Evolutionary conservation across 2,797 vertebrate genomes (phyloP), one percentile per base, ranked within the genome.

Genomic region (Fundulus diaphanus): DNA sequence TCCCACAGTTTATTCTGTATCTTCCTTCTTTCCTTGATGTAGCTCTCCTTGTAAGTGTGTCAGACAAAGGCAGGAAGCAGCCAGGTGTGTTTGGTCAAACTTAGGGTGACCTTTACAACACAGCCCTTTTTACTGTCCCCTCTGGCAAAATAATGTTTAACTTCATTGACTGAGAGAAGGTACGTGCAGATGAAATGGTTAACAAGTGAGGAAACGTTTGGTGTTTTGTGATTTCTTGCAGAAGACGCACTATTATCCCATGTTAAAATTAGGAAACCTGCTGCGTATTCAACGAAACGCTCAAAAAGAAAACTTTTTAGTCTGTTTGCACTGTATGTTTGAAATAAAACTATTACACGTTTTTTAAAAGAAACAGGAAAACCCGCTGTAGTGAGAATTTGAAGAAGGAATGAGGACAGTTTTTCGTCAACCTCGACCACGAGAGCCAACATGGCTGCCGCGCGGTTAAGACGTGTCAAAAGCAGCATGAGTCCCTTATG

Each of bases 1-100:
- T 69, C 73, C 29, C 22, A 31, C 29, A 46, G 9, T 54, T 76
- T 68, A n/a, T 24, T 70, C 40, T 71, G 70, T 65, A 16, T 11
- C 24, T 46, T 20, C 71, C 31, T 27, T 1, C 35, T 67, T 33
- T 59, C 27, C 20, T 27, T 13, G 29, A 63, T 57, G 4, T 61
- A 40, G 22, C 29, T 12, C 69, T 73, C 46, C 33, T 73, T 27
- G 12, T 42, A 67, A 13, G 82, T 65, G 76, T 73, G 72, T 15
- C 52, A 27, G 40, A 79, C 72, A 71, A 87, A 81, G 72, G 75
- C 68, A 79, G 78, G 81, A 85, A 87, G 68, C 67, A 35, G 24
- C 35, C 82, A 88, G 80, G 81, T 85, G 78, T 71, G 52, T 57
- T 52, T 0, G 0, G 67, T 51, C 56, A 44, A 42, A 42, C 51